Evolutionary conservation across 2,888 invertebrate genomes (phyloP).

Genomic region (Kryphioiulus occultus): DNA sequence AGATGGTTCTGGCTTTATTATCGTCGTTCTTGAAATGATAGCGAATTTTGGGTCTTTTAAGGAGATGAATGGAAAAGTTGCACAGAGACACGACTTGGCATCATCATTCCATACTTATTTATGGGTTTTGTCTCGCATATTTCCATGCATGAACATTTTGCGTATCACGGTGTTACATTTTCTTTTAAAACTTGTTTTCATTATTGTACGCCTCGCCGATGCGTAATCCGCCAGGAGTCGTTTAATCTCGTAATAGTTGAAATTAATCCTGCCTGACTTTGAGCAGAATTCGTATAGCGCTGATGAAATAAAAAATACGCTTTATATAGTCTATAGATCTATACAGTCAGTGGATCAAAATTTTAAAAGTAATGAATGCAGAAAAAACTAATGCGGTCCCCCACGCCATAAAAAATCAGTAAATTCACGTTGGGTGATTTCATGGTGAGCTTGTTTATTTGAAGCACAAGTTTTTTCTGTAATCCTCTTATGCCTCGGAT

Average conservation of each 20-base stretch:
- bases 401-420: not conserved
- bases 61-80: not conserved
- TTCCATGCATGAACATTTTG: not conserved
- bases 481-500: not conserved
- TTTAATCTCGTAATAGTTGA: not conserved
- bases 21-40: not conserved
- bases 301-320: not conserved
- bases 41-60: not conserved
- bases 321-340: not conserved
- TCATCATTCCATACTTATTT: not conserved
- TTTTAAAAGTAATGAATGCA: not conserved
- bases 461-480: not conserved
- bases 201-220: not conserved
- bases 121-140: not conserved
- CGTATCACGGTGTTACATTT: not conserved
- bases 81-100: not conserved
- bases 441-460: not conserved
- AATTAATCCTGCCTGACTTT: not conserved
- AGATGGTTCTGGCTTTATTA: not conserved
- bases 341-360: not conserved
- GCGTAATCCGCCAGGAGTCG: slow-evolving; percentile 5
- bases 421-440: not conserved
- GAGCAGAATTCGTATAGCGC: not conserved
- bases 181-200: not conserved
- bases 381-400: not conserved